Base-by-base conservation (phyloP, 2,797 vertebrate genomes). In the Sorex maritimensis region DNA sequence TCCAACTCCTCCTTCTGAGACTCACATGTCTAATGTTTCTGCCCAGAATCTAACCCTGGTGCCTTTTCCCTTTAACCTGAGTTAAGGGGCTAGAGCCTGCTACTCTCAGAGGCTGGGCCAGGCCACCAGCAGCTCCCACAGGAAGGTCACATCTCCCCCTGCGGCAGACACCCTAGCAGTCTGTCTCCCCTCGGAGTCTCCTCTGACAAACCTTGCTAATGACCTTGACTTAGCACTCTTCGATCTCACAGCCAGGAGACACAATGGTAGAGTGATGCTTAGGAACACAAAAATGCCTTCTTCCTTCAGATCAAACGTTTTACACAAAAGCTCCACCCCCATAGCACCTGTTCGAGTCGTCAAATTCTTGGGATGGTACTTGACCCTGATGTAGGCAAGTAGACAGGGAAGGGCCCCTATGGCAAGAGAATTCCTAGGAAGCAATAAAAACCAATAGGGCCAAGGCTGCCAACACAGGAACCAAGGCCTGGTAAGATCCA, bases 231-330 rank as follows among this genome's bases (percentile, higher is more conserved):
- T 78, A 86, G 88, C 46, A 77, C 52, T 80, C 78, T 77, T 75
- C 52, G 71, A 91, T 81, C 81, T 75, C 30, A 13, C 55, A 52
- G 78, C 83, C 90, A 96, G 87, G 90, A 95, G 94, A 95, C 63
- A 63, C 0, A 34, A 93, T 30, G 23, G 0, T 73, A 79, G 28
- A 38, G 73, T 71, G 88, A 69, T 26, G 75, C 58, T 84, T 26
- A 77, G 84, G 52, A 84, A 78, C 30, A 83, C 46, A 78, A 86
- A 28, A 10, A 68, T 69, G 34, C 15, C 65, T 52, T 11, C 7
- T 91, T n/a, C 83, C 86, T 73, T 90, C 30, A 71, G 26, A 75
- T 73, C 74, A 81, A 63, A 34, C 61, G 72, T 63, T 89, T 93
- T 84, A 72, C 72, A 49, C 30, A 65, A 84, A 89, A 89, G 6